A percentile compares a stretch with the other conserved stretches of the same genome.
Evolutionary conservation across 2,888 invertebrate genomes (phyloP).

Genomic region (Hymenopus coronatus): DNA sequence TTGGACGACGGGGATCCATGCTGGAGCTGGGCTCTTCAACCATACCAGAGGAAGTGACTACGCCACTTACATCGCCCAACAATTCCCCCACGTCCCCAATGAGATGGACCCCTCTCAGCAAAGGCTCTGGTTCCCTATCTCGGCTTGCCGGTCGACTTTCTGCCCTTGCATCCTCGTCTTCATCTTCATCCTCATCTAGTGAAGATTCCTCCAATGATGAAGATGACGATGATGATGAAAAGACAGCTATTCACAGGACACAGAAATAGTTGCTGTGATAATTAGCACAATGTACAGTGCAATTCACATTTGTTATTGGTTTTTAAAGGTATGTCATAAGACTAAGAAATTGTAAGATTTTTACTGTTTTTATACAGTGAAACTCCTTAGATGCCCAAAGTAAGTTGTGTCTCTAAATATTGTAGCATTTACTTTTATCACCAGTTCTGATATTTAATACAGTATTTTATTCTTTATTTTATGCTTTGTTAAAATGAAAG

Average conservation of each 20-base stretch:
- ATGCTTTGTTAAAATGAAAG: neutral
- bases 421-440: too few species aligned
- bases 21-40: conserved; percentile 64
- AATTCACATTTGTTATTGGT: neutral
- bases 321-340: neutral
- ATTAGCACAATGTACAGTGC: neutral
- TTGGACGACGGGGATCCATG: conserved; percentile 74
- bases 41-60: conserved; percentile 63
- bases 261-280: conserved; percentile 10
- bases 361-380: neutral
- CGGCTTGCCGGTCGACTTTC: conserved; percentile 11
- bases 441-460: too few species aligned
- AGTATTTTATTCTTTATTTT: neutral
- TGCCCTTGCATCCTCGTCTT: conserved; percentile 49
- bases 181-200: conserved; percentile 55
- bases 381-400: neutral
- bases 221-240: conserved; percentile 43
- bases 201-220: conserved; percentile 46
- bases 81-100: neutral
- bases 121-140: conserved; percentile 5
- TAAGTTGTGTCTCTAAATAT: too few species aligned
- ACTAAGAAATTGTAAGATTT: neutral
- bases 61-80: conserved; percentile 42
- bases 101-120: conserved; percentile 4
- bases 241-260: conserved; percentile 22